Percentiles rank a stretch among this genome's conserved stretches.
phyloP scores from a whole-genome alignment of 2,888 invertebrate genomes.

The Sepioteuthis lessoniana region DNA sequence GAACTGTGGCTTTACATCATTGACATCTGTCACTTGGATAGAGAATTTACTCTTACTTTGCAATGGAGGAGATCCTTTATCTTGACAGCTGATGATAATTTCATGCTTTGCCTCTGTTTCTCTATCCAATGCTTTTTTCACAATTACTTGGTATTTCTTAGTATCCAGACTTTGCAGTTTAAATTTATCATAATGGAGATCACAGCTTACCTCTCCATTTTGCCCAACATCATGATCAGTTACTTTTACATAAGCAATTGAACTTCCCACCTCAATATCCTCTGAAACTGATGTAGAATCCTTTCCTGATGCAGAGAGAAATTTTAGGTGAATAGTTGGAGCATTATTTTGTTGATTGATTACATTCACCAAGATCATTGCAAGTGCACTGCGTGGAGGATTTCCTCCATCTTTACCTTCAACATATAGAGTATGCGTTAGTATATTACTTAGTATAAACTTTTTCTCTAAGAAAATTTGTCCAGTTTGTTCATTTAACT shows the following conservation, averaged over 20 bases:
- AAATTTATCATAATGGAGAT: conserved; percentile 55
- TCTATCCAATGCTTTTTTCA: conserved; percentile 56
- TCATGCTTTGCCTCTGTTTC: conserved; percentile 53
- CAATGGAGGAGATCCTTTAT: conserved; percentile 56
- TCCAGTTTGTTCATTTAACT: neutral
- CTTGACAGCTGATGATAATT: conserved; percentile 55
- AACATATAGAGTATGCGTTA: neutral
- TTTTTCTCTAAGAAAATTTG: neutral
- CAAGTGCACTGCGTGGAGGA: conserved; percentile 51
- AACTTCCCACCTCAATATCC: conserved; percentile 60
- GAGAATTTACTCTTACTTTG: too few species aligned
- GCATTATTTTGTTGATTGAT: conserved; percentile 94
- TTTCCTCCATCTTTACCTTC: neutral
- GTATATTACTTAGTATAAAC: neutral
- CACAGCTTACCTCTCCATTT: conserved; percentile 62
- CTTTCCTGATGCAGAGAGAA: conserved; percentile 52
- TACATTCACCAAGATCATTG: conserved; percentile 76
- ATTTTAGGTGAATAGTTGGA: conserved; percentile 78
- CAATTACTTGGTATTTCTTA: conserved; percentile 59
- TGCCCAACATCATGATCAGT: conserved; percentile 59
- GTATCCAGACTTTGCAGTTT: conserved; percentile 56
- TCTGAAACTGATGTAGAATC: conserved; percentile 57
- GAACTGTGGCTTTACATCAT: too few species aligned
- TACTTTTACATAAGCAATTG: conserved; percentile 59
- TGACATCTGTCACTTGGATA: too few species aligned